Conservation (phyloP, 2,888 invertebrate genomes). For the Clunio marinus region DNA sequence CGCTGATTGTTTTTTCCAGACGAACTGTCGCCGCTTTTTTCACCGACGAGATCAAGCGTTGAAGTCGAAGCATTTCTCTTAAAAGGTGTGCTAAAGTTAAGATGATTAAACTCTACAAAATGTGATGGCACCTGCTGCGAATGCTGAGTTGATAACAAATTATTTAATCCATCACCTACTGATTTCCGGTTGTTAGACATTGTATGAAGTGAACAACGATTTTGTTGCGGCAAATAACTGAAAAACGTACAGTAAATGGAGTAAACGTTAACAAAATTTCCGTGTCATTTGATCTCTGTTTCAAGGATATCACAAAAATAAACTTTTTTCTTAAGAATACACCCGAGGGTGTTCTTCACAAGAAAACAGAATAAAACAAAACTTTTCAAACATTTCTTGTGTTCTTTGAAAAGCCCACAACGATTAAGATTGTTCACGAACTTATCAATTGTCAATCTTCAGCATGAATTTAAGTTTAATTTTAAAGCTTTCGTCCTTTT, state of each 20-base stretch:
- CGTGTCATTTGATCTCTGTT: no score
- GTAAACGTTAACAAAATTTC: no score
- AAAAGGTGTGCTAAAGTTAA: neutral
- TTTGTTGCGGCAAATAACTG: constrained; percentile 11
- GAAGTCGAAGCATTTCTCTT: constrained; percentile 31
- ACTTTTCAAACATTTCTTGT: no score
- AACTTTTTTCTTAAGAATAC: no score
- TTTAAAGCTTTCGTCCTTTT: neutral
- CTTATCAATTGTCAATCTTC: no score
- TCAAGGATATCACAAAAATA: no score
- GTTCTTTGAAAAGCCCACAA: no score
- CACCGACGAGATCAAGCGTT: constrained; percentile 26
- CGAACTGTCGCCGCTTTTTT: constrained; percentile 10
- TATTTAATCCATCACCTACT: constrained; percentile 4
- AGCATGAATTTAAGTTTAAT: neutral
- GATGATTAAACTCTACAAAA: constrained; percentile 20
- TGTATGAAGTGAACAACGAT: constrained; percentile 8
- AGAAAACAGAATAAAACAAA: no score
- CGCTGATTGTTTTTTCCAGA: constrained; percentile 29
- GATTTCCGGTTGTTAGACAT: neutral
- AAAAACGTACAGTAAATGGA: neutral
- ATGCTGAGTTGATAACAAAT: neutral
- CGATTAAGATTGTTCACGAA: no score
- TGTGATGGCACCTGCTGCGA: neutral
- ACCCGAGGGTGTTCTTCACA: no score